These are phyloP conservation scores for Leptonema lineaticorne DNA, from an alignment of 1,140 invertebrate species.

Conservation along the genomic window DNA sequence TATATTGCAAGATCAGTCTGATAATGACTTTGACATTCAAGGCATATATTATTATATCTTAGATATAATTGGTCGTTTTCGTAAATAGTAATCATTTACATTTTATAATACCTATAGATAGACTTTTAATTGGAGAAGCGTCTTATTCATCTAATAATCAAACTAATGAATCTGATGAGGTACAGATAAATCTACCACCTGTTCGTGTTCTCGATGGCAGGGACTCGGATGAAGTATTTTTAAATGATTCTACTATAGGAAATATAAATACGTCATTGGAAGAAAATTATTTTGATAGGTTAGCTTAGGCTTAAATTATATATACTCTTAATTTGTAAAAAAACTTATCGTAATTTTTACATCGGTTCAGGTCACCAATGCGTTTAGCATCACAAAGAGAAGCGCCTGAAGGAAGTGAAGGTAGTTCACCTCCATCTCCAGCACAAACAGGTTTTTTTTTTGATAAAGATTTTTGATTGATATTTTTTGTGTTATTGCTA, in stretches of 20 bases:
- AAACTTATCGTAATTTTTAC: not conserved
- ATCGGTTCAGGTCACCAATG: conserved; percentile 32
- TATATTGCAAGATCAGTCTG: conserved; percentile 37
- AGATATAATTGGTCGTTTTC: too few relatives aligned
- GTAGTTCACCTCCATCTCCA: conserved; percentile 41
- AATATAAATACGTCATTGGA: conserved; percentile 17
- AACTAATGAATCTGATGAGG: not conserved
- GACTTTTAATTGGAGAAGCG: conserved; percentile 36
- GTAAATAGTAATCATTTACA: too few relatives aligned
- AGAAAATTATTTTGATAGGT: conserved; percentile 33
- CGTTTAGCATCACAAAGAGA: conserved; percentile 52
- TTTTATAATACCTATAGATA: conserved; percentile 35
- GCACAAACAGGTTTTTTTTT: conserved; percentile 31
- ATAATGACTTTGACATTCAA: conserved; percentile 33
- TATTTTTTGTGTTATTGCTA: too few relatives aligned
- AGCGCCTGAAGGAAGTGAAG: conserved; percentile 66
- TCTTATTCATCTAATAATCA: conserved; percentile 30
- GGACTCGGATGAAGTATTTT: conserved; percentile 40
- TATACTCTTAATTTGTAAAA: not conserved
- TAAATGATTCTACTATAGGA: conserved; percentile 16
- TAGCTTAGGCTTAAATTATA: not conserved
- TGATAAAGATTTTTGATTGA: not conserved
- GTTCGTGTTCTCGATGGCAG: conserved; percentile 39
- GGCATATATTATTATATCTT: conserved; percentile 8
- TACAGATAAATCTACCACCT: not conserved